A percentile compares a stretch with the other conserved stretches of the same genome.
Evolutionary conservation across 1,140 invertebrate species (phyloP).

Genomic region (Nautilus pompilius): DNA sequence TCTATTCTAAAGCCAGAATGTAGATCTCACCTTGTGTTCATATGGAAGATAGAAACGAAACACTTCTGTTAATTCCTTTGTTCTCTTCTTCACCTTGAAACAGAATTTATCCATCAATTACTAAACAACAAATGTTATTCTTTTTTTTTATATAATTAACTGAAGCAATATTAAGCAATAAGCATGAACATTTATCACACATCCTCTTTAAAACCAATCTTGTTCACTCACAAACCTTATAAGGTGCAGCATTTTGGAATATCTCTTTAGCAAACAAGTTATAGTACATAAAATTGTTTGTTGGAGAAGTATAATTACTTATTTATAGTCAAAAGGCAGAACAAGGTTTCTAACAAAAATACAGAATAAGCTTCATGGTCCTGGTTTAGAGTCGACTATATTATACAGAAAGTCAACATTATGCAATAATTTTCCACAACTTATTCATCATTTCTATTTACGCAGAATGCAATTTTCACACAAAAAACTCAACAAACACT

Average conservation of each 20-base stretch:
- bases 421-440: too few species aligned
- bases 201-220: not conserved
- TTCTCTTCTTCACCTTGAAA: constrained; percentile 79
- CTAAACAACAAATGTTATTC: not conserved
- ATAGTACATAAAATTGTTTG: not conserved
- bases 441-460: too few species aligned
- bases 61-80: constrained; percentile 82
- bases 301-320: too few species aligned
- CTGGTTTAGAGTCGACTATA: too few species aligned
- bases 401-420: too few species aligned
- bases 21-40: constrained; percentile 56
- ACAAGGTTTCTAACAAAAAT: too few species aligned
- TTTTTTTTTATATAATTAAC: not conserved
- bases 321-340: too few species aligned
- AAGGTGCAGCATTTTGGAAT: too few species aligned
- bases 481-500: too few species aligned
- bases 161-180: not conserved
- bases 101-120: not conserved
- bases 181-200: not conserved
- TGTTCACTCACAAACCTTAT: not conserved
- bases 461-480: too few species aligned
- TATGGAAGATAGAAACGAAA: constrained; percentile 92
- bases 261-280: not conserved
- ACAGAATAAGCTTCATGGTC: too few species aligned
- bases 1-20: not conserved